Base-by-base conservation (phyloP, 2,113 vertebrate species). In the Peromyscus leucopus region DNA sequence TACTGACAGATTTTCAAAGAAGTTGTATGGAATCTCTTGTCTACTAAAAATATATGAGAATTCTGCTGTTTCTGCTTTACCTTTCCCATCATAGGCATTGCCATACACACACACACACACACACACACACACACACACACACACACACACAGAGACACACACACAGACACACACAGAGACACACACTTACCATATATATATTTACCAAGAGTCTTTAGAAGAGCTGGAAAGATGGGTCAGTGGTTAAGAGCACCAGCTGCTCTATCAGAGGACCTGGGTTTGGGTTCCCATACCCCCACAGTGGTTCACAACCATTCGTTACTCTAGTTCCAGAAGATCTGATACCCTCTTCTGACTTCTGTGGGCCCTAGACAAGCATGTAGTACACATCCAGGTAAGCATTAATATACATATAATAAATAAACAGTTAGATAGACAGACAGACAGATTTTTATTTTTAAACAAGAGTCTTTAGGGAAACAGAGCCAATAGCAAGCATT, bases 71-170 rank as follows among this genome's bases (percentile, higher is more conserved):
- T 85, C 22, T 19, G 13, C 39, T 74, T 55, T 46, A 7, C 16
- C n/a, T 89, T 82, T 96, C 67, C 16, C 12, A 84, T 93, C 26
- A 86, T 75, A 71, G 74, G 19, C 46, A 67, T 91, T 75, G 78
- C 78, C 33, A 8, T 55, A 22, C 5, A 80, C 2, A 48, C 46
- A 48, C 46, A 48, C 46, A 48, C 46, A 48, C 46, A 48, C 46
- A 48, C 46, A 48, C 46, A 48, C 46, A 48, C 46, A 48, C 46
- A 48, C 46, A 48, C 46, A 48, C 46, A 48, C 46, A 48, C 46
- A 48, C 46, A 48, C 46, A 48, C 46, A 48, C 46, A 46, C 46
- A n/a, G n/a, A n/a, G n/a, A 48, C 46, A 48, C 46, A 48, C 46
- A 48, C 46, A 48, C 46, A 48, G 5, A 48, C 46, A 48, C 46